These are phyloP conservation scores for Pongo abelii DNA, from an alignment of 2,113 vertebrate species.

Conservation along the genomic window DNA sequence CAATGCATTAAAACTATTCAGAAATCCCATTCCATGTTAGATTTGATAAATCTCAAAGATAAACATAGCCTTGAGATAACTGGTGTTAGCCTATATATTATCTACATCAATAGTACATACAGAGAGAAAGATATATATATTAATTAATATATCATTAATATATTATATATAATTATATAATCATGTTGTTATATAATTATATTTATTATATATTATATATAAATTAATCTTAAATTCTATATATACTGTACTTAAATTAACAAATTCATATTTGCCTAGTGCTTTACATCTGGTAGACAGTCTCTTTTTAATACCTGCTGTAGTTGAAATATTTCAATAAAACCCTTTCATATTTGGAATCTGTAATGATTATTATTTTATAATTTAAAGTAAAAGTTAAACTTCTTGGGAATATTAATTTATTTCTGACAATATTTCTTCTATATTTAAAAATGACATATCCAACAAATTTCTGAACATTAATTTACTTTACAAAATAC, in stretches of 20 bases:
- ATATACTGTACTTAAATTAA: background rate
- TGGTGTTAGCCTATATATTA: background rate
- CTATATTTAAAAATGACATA: background rate
- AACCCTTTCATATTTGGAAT: background rate
- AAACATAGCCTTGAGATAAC: background rate
- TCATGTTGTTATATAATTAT: too few relatives aligned
- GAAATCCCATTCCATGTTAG: background rate
- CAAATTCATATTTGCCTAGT: conserved; percentile 5
- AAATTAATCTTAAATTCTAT: background rate
- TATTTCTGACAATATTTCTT: background rate
- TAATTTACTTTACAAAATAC: conserved; percentile 14
- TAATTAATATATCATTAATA: background rate
- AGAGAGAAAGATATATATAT: background rate
- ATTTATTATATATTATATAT: too few relatives aligned
- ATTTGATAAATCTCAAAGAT: background rate
- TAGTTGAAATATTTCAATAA: background rate
- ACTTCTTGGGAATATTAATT: background rate
- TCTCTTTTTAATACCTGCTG: background rate
- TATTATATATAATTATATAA: too few relatives aligned
- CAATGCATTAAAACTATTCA: background rate
- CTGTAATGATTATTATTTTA: background rate
- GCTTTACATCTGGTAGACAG: background rate
- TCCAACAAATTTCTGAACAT: background rate
- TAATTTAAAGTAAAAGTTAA: conserved; percentile 8
- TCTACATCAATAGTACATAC: background rate